A percentile compares a stretch with the other conserved stretches of the same genome.
Evolutionary conservation across 1,140 invertebrate species (phyloP).

Genomic region (Ganaspis sp.): DNA sequence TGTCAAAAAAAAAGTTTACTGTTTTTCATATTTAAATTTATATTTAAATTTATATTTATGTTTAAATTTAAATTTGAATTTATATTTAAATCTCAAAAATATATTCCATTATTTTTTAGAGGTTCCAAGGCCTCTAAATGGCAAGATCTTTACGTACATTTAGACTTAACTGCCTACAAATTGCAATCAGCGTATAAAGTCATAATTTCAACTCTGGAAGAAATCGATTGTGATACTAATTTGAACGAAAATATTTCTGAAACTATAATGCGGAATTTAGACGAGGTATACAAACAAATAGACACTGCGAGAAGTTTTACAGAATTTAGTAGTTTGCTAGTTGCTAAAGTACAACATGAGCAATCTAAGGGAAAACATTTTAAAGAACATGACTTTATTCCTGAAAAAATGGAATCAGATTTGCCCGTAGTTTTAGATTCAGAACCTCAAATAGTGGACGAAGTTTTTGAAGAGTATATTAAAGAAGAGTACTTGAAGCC

Average conservation of each 20-base stretch:
- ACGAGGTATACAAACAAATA: conserved; percentile 64
- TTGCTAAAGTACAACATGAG: conserved; percentile 53
- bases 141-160: conserved; percentile 67
- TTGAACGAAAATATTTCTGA: conserved; percentile 45
- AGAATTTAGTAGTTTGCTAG: conserved; percentile 64
- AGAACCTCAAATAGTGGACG: conserved; percentile 69
- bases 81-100: too few species aligned
- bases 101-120: conserved; percentile 48
- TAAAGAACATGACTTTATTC: conserved; percentile 21
- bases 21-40: too few species aligned
- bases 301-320: conserved; percentile 65
- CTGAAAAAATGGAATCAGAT: conserved; percentile 32
- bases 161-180: conserved; percentile 68
- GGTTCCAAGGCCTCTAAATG: conserved; percentile 57
- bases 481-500: conserved; percentile 70
- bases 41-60: conserved; percentile 29
- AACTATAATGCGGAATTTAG: conserved; percentile 56
- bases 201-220: conserved; percentile 60
- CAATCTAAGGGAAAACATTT: conserved; percentile 29
- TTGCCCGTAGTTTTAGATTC: conserved; percentile 55
- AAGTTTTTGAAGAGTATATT: conserved; percentile 74
- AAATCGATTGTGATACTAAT: conserved; percentile 60
- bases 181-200: conserved; percentile 63
- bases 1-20: too few species aligned
- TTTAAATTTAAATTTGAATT: background rate